Percentiles rank a stretch among this genome's conserved stretches.
Evolutionary conservation across 1,140 invertebrate genomes (phyloP).

Genomic region (Heliconius melpomene): DNA sequence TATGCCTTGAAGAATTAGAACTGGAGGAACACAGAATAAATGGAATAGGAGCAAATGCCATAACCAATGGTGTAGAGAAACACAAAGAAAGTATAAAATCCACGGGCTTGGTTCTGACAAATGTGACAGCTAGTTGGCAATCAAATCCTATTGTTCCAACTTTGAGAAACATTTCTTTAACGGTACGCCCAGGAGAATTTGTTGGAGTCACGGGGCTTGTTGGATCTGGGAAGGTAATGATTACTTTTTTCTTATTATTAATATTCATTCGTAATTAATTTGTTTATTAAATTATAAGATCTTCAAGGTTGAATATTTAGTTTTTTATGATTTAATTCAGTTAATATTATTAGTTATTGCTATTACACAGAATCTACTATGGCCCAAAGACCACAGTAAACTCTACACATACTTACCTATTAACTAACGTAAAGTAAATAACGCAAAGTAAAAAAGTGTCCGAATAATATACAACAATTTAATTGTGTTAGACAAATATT

Average conservation of each 20-base stretch:
- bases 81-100: constrained; percentile 50
- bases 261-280: not conserved
- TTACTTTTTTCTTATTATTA: not conserved
- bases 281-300: too few species aligned
- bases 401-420: too few species aligned
- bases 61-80: constrained; percentile 60
- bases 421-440: too few species aligned
- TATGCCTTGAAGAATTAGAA: constrained; percentile 80
- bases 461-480: too few species aligned
- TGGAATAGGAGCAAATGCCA: constrained; percentile 44
- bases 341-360: too few species aligned
- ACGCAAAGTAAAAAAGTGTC: too few species aligned
- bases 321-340: too few species aligned
- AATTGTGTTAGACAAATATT: too few species aligned
- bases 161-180: constrained; percentile 84
- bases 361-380: too few species aligned
- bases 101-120: constrained; percentile 75
- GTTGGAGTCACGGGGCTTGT: constrained; percentile 89
- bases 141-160: constrained; percentile 82
- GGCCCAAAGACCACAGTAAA: too few species aligned
- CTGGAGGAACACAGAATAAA: constrained; percentile 49
- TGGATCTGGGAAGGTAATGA: constrained; percentile 87
- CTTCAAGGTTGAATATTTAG: too few species aligned
- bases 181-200: constrained; percentile 84
- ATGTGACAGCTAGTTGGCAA: constrained; percentile 83